Base-by-base conservation (phyloP, 2,113 vertebrate genomes). In the Hippocampus barbouri region DNA sequence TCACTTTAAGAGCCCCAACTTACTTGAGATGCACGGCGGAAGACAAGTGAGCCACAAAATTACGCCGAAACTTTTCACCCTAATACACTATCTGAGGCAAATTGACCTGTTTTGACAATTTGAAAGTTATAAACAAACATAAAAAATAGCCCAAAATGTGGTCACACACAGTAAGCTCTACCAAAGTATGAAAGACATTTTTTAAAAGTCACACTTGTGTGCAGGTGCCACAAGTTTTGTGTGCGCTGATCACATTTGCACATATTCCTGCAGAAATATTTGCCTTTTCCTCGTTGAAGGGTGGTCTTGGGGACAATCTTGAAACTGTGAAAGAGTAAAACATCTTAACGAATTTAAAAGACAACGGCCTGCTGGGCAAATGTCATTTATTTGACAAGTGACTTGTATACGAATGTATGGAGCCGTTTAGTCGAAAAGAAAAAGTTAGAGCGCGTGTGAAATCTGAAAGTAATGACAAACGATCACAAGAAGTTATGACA, bases 1-100 rank as follows among this genome's bases (percentile, higher is more conserved):
- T 76, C 77, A 78, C 49, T 79, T 79, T 77, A 62, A 74, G 69
- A 66, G 21, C 59, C 51, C 65, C 34, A 66, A 72, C 51, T 65
- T 73, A 71, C 75, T 82, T 79, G 75, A 85, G 76, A 69, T 2
- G 16, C 5, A 8, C 49, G 59, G 20, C 25, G 6, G 73, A 71
- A 59, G 72, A 77, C 47, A 70, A 74, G 65, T 56, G 59, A 56
- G 61, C 62, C 62, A 49, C 56, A 72, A 78, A 72, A 76, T 59
- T 25, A 61, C 59, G 49, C 76, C 79, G 27, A 34, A 61, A 61
- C 27, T 16, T 5, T 34, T 61, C 34, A 18, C 8, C 59, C 59
- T 61, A 27, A 15, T 1, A 59, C 15, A 51, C 5, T 18, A n/a
- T 11, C 23, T 8, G 12, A n/a, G 51, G 8, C 51, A 53, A 53